A percentile compares a stretch with the other conserved stretches of the same genome.
These are phyloP conservation scores for Talpa occidentalis DNA, from an alignment of 2,113 vertebrate species.

Conservation along the genomic window DNA sequence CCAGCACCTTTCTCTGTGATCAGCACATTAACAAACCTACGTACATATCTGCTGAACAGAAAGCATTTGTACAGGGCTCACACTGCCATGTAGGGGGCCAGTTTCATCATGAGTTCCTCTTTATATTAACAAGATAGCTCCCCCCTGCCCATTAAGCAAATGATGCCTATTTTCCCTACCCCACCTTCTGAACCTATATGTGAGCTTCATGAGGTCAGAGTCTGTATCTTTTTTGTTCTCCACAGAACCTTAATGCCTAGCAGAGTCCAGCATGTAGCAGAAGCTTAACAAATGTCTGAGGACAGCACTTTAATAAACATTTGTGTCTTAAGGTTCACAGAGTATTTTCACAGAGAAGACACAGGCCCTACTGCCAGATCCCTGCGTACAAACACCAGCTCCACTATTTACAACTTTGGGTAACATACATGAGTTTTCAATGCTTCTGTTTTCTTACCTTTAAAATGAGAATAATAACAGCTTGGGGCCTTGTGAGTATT, in stretches of 20 bases:
- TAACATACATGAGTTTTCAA: background rate
- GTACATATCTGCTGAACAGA: background rate
- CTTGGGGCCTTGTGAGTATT: background rate
- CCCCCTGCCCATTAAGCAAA: background rate
- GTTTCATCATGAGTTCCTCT: background rate
- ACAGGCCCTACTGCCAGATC: background rate
- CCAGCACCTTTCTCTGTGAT: background rate
- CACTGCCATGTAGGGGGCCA: background rate
- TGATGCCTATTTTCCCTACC: background rate
- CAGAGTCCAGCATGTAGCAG: background rate
- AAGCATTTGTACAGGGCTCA: background rate
- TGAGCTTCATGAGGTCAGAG: background rate
- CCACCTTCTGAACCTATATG: background rate
- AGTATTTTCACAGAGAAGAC: background rate
- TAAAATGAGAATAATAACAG: background rate
- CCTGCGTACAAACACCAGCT: background rate
- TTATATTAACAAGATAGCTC: background rate
- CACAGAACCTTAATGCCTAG: background rate
- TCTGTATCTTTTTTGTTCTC: background rate
- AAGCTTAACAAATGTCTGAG: background rate
- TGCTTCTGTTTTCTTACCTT: background rate
- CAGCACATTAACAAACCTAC: background rate
- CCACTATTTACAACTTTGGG: background rate
- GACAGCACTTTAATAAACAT: background rate
- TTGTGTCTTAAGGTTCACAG: background rate